Evolutionary conservation across 2,113 vertebrate genomes (phyloP), one percentile per base, ranked within the genome.

Genomic region (Scartelaos histophorus): DNA sequence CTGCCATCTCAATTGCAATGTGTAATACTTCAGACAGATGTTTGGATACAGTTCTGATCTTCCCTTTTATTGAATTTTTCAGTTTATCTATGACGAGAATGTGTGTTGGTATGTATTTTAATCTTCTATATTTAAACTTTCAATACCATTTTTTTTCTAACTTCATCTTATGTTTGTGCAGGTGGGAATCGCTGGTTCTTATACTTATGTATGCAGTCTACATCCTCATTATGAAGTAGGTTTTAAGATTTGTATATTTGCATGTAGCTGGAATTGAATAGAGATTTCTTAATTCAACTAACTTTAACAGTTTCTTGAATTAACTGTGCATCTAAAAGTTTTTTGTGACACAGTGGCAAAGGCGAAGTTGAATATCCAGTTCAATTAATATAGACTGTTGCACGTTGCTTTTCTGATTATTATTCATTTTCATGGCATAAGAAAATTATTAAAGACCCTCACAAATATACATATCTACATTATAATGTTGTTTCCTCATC

Each of bases 181-280:
- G 97, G 96, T 98, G 96, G 96, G 97, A 98, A 82, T 98, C 97
- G 46, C 89, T 98, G 15, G 90, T 97, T 76, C 92, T 98, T 66
- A 87, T 96, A 73, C 83, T 96, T 84, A 96, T 98, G 96, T 98
- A 98, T 7, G 17, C 92, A 19, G 86, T 95, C 91, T 98, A 98
- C 91, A 98, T 98, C 76, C 17, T 97, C 75, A 97, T 98, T 76
- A 98, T 98, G 97, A 98, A 98, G 97, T 98, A 93, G 96, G 97
- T 81, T 35, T 29, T 10, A 64, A 3, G 17, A n/a, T 60, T 19
- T 13, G 21, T 25, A n/a, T 66, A 5, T 66, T 24, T 25, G 10
- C 22, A 58, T 58, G 11, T 58, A 54, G 51, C 51, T 9, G 10
- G 38, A 43, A 10, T 43, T 43, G 7, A 38, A 1, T 29, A 29